Evolutionary conservation across 2,797 vertebrate genomes (phyloP).

Genomic region (Parotocinclus haroldoi): DNA sequence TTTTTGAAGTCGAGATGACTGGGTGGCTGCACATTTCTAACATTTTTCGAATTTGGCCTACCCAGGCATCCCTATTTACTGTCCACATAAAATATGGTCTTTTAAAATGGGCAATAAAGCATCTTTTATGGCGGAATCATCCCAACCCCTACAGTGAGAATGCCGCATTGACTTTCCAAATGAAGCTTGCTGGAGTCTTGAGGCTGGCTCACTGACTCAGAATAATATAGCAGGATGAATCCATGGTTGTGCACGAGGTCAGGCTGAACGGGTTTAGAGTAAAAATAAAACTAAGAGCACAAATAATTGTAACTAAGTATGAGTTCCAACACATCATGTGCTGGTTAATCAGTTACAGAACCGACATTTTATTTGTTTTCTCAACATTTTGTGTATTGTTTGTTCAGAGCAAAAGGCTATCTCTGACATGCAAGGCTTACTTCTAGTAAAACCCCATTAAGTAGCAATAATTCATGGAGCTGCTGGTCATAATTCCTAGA

Average conservation of each 20-base stretch:
- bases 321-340: too few species aligned
- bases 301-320: too few species aligned
- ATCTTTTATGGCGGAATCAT: slow-evolving; percentile 53
- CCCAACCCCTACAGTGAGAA: slow-evolving; percentile 45
- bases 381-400: too few species aligned
- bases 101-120: slow-evolving; percentile 55
- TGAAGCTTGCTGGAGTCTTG: slow-evolving; percentile 40
- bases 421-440: too few species aligned
- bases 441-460: too few species aligned
- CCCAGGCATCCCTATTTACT: slow-evolving; percentile 43
- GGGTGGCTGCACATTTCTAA: slow-evolving; percentile 40
- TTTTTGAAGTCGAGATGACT: slow-evolving; percentile 52
- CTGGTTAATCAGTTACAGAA: too few species aligned
- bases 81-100: slow-evolving; percentile 51
- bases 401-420: too few species aligned
- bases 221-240: slow-evolving; percentile 23
- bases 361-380: too few species aligned
- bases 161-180: slow-evolving; percentile 47
- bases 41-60: slow-evolving; percentile 44
- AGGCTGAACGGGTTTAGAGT: slow-evolving; percentile 9
- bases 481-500: too few species aligned
- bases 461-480: too few species aligned
- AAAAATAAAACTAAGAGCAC: background rate
- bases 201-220: slow-evolving; percentile 36
- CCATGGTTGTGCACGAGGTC: background rate